phyloP scores from a whole-genome alignment of 2,888 invertebrate species.

The Chymomyza procnemis region DNA sequence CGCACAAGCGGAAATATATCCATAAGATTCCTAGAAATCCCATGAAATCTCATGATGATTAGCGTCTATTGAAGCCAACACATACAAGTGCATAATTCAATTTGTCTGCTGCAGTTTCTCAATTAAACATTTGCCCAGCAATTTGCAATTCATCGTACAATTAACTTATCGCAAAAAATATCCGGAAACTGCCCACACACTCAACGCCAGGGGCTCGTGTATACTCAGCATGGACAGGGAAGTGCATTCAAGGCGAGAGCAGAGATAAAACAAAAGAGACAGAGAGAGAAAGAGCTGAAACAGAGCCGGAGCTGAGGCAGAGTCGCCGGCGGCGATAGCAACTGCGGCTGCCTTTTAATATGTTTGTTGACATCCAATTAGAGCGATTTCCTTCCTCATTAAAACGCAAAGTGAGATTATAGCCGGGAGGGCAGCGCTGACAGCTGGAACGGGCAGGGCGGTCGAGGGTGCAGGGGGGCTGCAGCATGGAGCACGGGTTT shows the following conservation, averaged over 20 bases:
- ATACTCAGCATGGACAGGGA: background rate
- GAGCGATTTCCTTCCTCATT: conserved; percentile 72
- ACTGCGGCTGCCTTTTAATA: conserved; percentile 50
- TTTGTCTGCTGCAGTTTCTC: conserved; percentile 40
- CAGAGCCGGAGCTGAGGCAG: conserved; percentile 4
- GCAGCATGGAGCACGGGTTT: background rate
- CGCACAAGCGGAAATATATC: conserved; percentile 55
- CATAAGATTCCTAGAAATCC: conserved; percentile 43
- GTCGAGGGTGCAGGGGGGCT: too few species aligned
- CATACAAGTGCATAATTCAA: background rate
- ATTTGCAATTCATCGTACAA: conserved; percentile 49
- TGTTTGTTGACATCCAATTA: conserved; percentile 74
- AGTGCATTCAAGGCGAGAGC: background rate
- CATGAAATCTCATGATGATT: background rate
- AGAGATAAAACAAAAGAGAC: too few species aligned
- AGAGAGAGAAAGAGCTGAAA: background rate
- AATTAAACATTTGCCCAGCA: conserved; percentile 44
- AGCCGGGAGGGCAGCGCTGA: conserved; percentile 15
- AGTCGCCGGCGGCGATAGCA: background rate
- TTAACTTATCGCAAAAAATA: conserved; percentile 67
- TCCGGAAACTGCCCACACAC: conserved; percentile 72
- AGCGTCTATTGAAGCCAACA: background rate
- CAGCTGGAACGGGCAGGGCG: conserved; percentile 30
- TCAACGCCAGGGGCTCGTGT: conserved; percentile 33
- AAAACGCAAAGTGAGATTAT: conserved; percentile 42